A percentile compares a stretch with the other conserved stretches of the same genome.
phyloP scores from a whole-genome alignment of 2,888 invertebrate genomes.

The Agrotis ipsilon region DNA sequence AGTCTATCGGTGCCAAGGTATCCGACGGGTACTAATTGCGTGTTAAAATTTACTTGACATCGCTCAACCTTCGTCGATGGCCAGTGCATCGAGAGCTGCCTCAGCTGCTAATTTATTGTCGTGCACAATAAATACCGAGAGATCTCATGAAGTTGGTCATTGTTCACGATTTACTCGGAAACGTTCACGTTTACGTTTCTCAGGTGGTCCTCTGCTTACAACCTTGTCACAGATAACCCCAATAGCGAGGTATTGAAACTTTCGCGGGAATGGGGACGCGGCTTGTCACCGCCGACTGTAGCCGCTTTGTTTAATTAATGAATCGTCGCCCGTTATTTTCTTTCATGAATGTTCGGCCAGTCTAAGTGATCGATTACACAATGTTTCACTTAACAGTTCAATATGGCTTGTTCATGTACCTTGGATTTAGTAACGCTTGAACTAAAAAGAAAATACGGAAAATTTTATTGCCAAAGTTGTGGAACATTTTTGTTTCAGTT shows the following conservation, averaged over 20 bases:
- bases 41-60: slow-evolving; percentile 90
- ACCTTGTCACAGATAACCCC: slow-evolving; percentile 88
- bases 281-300: slow-evolving; percentile 72
- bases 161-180: slow-evolving; percentile 80
- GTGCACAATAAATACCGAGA: slow-evolving; percentile 70
- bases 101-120: slow-evolving; percentile 59
- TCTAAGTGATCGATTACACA: slow-evolving; percentile 65
- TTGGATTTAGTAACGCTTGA: slow-evolving; percentile 13
- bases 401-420: slow-evolving; percentile 24
- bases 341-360: slow-evolving; percentile 65
- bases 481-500: neutral
- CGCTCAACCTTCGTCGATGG: slow-evolving; percentile 83
- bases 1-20: slow-evolving; percentile 87
- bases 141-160: slow-evolving; percentile 71
- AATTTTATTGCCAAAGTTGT: neutral
- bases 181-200: slow-evolving; percentile 83
- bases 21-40: slow-evolving; percentile 87
- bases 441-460: slow-evolving; percentile 24
- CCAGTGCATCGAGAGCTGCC: slow-evolving; percentile 75
- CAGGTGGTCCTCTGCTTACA: slow-evolving; percentile 83
- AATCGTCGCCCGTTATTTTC: slow-evolving; percentile 70
- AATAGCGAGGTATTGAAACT: slow-evolving; percentile 82
- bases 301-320: slow-evolving; percentile 81
- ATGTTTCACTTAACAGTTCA: slow-evolving; percentile 60
- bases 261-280: slow-evolving; percentile 84